Evolutionary conservation across 2,113 vertebrate genomes (phyloP), one percentile per base, ranked within the genome.

Genomic region (Bufo bufo): DNA sequence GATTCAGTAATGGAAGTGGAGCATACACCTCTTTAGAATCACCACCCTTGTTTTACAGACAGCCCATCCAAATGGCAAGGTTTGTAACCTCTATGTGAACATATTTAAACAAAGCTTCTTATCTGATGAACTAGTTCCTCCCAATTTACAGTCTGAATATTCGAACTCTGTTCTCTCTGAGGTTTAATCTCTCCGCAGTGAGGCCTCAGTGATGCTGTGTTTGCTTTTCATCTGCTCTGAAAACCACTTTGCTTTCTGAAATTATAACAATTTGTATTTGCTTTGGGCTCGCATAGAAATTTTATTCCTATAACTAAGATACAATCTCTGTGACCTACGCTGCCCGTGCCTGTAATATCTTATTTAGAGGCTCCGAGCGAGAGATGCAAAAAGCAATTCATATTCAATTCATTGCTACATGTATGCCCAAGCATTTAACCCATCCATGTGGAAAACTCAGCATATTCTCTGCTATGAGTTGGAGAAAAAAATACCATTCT

Each of bases 261-360:
- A 84, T 89, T 89, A 89, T 84, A 89, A 89, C 87, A 84, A 89
- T 89, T 89, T 89, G 87, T 89, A 84, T 89, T 89, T 84, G 81
- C 87, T 77, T 77, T 84, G 71, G 87, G 72, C 43, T 72, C 7
- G 23, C 66, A 20, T 83, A 78, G 72, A 69, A 84, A 84, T 89
- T 43, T 89, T 84, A 89, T 89, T 89, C 59, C 87, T 84, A 84
- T 89, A 89, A 84, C 87, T 14, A 59, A 88, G 87, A 88, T 88
- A 88, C 66, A 88, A 88, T 88, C 87, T 87, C 33, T 89, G 81
- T 84, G 87, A 89, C 87, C 87, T 84, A 61, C 50, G 16, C 72
- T 84, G 81, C 71, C 87, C 17, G 56, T 84, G 81, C 71, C 87
- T 10, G 56, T 82, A 89, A 89, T 89, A 89, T 89, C 87, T 89